A percentile compares a stretch with the other conserved stretches of the same genome.
Evolutionary conservation across 2,797 vertebrate species (phyloP).

Genomic region (Pantherophis alleghaniensis): DNA sequence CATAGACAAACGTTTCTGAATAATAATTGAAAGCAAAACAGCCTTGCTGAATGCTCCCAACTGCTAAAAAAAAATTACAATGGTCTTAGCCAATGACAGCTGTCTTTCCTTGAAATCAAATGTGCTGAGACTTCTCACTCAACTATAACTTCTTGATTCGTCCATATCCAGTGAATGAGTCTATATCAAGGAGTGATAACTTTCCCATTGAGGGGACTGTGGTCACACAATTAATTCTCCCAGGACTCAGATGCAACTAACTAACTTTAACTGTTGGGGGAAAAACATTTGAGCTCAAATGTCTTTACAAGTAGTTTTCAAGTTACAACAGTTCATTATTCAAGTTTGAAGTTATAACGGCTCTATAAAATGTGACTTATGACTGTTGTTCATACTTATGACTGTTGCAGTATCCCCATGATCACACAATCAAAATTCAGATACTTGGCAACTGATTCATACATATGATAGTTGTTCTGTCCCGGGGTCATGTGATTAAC

Average conservation of each 20-base stretch:
- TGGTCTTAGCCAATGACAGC: not conserved
- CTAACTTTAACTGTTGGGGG: not conserved
- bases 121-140: not conserved
- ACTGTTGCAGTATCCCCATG: not conserved
- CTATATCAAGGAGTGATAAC: not conserved
- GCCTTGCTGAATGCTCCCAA: not conserved
- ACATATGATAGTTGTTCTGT: not conserved
- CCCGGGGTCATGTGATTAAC: not conserved
- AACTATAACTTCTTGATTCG: not conserved
- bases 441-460: not conserved
- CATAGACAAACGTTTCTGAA: slow-evolving; percentile 22
- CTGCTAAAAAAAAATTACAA: not conserved
- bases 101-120: slow-evolving; percentile 1
- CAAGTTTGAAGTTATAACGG: not conserved
- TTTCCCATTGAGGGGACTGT: not conserved
- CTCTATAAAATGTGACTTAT: not conserved
- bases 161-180: not conserved
- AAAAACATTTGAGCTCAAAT: not conserved
- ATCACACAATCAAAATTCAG: not conserved
- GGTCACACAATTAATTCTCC: not conserved
- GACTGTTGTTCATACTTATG: not conserved
- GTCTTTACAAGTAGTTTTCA: slow-evolving; percentile 12
- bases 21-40: not conserved
- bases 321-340: not conserved
- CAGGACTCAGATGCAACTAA: slow-evolving; percentile 11